phyloP scores from a whole-genome alignment of 2,888 invertebrate species.

The Chalcosyrphus nemorum region DNA sequence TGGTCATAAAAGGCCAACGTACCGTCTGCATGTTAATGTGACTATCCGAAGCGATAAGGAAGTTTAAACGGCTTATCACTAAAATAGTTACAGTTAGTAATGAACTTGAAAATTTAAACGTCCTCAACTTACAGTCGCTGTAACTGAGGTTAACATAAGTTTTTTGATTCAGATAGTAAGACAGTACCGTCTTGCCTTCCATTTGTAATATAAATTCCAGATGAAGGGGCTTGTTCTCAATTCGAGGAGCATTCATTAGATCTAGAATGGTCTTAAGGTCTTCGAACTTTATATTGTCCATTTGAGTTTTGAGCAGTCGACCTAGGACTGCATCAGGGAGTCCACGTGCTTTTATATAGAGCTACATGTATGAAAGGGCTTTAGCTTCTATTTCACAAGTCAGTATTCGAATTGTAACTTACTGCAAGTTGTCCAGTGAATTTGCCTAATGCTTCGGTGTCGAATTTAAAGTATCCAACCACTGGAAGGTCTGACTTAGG shows the following conservation, averaged over 20 bases:
- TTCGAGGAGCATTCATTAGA: conserved; percentile 82
- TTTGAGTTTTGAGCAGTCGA: conserved; percentile 81
- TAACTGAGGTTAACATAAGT: conserved; percentile 85
- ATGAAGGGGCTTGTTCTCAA: conserved; percentile 84
- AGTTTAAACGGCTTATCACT: conserved; percentile 84
- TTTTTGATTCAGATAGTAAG: conserved; percentile 86
- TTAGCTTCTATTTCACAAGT: not conserved
- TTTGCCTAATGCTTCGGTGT: conserved; percentile 84
- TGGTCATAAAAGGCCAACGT: conserved; percentile 83
- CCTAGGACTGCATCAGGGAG: conserved; percentile 82
- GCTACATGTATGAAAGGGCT: conserved; percentile 81
- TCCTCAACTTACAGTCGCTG: conserved; percentile 84
- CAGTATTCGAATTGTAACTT: conserved; percentile 36
- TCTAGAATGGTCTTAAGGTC: conserved; percentile 83
- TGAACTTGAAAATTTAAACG: not conserved
- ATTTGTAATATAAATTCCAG: conserved; percentile 86
- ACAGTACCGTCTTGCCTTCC: conserved; percentile 86
- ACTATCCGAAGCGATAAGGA: conserved; percentile 84
- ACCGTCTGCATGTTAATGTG: conserved; percentile 85
- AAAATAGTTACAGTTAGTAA: conserved; percentile 74
- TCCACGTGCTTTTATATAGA: conserved; percentile 84
- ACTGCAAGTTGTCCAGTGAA: conserved; percentile 85
- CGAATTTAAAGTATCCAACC: conserved; percentile 84
- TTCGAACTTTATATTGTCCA: conserved; percentile 83
- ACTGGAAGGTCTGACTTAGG: conserved; percentile 86